Conservation (phyloP, 2,113 vertebrate species). For the Thinocorus orbignyianus region DNA sequence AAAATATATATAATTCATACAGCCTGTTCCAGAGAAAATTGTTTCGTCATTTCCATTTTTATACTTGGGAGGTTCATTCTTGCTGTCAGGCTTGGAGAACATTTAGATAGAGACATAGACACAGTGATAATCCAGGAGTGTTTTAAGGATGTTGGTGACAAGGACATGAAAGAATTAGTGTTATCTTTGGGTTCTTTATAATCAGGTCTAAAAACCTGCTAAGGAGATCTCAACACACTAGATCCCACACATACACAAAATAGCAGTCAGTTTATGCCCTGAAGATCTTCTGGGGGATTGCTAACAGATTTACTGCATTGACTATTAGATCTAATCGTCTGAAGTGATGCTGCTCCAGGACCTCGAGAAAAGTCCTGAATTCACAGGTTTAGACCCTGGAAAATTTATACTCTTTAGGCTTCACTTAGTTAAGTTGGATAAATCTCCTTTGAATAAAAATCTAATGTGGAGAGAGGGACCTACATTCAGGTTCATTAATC, state of each 20-base stretch:
- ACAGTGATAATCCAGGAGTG: background rate
- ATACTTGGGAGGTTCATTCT: background rate
- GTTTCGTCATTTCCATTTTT: background rate
- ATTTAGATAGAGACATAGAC: background rate
- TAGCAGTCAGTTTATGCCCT: background rate
- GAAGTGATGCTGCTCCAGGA: background rate
- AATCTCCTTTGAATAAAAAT: background rate
- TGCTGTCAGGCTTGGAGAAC: background rate
- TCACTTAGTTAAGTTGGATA: background rate
- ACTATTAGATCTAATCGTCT: background rate
- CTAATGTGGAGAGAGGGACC: background rate
- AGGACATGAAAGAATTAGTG: background rate
- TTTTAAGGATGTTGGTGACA: background rate
- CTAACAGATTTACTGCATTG: background rate
- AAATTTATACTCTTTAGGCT: background rate
- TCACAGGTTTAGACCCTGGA: background rate
- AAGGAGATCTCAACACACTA: background rate
- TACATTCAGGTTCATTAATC: background rate
- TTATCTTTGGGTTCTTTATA: background rate
- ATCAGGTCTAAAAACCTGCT: background rate
- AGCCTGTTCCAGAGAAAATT: background rate
- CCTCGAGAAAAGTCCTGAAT: background rate
- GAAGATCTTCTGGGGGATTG: background rate
- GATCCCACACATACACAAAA: background rate
- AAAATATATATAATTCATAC: background rate